phyloP scores from a whole-genome alignment of 2,113 vertebrate species.

The Hylia prasina region DNA sequence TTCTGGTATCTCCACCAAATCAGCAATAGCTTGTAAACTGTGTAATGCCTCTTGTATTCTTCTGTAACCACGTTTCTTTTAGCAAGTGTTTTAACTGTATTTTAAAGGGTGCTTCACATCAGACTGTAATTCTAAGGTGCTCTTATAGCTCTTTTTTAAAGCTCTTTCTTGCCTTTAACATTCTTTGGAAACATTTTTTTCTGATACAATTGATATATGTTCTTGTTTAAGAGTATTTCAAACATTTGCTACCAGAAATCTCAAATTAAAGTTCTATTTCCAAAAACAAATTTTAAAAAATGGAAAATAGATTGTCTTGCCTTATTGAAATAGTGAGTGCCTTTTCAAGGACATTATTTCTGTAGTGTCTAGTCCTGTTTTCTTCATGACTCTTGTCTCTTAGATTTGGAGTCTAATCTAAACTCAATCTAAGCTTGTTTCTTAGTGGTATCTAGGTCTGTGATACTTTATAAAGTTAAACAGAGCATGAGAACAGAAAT shows the following conservation, averaged over 20 bases:
- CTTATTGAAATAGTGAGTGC: neutral
- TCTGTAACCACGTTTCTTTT: neutral
- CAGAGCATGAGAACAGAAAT: neutral
- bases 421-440: neutral
- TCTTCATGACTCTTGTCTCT: neutral
- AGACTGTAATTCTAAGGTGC: neutral
- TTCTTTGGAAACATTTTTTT: neutral
- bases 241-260: neutral
- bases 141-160: neutral
- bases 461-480: neutral
- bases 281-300: neutral
- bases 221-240: neutral
- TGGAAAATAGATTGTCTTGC: neutral
- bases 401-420: neutral
- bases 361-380: neutral
- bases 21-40: neutral
- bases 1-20: neutral
- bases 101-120: neutral
- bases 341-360: neutral
- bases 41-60: neutral
- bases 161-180: neutral
- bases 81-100: neutral
- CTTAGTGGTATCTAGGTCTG: neutral
- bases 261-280: neutral
- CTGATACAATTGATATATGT: neutral